Evolutionary conservation across 1,140 invertebrate species (phyloP).

Genomic region (Caenorhabditis briggsae): DNA sequence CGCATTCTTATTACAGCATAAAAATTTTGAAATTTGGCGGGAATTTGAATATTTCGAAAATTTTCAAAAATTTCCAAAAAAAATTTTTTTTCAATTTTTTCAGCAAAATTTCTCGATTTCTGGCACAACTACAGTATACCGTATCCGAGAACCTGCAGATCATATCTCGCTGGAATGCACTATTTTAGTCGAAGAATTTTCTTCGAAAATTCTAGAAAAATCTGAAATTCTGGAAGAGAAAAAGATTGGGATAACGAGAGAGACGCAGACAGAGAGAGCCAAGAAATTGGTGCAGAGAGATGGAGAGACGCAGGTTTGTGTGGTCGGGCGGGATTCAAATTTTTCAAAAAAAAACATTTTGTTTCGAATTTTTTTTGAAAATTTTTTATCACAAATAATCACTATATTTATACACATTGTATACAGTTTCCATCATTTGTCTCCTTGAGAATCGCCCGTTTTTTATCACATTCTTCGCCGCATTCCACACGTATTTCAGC

Average conservation of each 20-base stretch:
- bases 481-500: conserved; percentile 37
- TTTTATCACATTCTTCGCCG: background rate
- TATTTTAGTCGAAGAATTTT: background rate
- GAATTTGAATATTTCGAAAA: too few species aligned
- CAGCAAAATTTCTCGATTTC: background rate
- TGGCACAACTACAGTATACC: background rate
- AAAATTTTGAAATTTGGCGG: too few species aligned
- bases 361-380: background rate
- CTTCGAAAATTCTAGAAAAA: background rate
- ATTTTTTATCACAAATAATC: background rate
- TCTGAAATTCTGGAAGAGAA: background rate
- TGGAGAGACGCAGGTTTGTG: conserved; percentile 1
- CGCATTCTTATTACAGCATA: too few species aligned
- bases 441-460: background rate
- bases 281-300: background rate
- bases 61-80: background rate
- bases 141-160: background rate
- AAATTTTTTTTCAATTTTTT: background rate
- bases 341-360: background rate
- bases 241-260: conserved; percentile 1
- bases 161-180: background rate
- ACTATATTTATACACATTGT: background rate
- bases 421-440: background rate
- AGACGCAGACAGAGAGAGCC: conserved; percentile 6
- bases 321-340: background rate